phyloP scores from a whole-genome alignment of 2,113 vertebrate species.

The Noturus placidus region DNA sequence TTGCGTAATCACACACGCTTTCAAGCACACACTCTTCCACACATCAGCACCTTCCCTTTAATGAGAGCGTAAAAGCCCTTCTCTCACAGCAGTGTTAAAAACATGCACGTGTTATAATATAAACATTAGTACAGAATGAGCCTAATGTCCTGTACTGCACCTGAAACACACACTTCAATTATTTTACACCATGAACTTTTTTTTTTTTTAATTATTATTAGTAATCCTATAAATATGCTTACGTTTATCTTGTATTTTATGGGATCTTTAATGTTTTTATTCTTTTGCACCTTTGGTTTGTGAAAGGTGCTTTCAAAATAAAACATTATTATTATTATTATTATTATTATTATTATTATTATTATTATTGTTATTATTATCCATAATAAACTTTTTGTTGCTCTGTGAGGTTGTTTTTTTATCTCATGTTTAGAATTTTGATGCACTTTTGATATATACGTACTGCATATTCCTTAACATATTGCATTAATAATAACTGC shows the following conservation, averaged over 20 bases:
- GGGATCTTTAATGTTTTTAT: background rate
- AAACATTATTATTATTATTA: background rate
- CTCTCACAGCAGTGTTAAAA: too few species aligned
- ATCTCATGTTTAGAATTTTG: background rate
- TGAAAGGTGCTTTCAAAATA: background rate
- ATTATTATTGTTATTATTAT: background rate
- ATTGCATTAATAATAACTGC: background rate
- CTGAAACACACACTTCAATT: background rate
- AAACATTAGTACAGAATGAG: background rate
- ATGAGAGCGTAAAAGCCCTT: background rate
- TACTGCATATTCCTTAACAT: background rate
- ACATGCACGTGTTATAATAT: background rate
- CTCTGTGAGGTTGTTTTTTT: background rate
- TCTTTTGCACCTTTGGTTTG: background rate
- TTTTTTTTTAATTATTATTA: background rate
- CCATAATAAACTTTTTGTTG: background rate
- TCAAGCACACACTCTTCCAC: too few species aligned
- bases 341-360: background rate
- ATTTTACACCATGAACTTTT: background rate
- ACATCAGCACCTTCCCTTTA: background rate
- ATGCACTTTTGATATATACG: too few species aligned
- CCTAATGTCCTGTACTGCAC: background rate
- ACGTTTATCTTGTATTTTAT: background rate
- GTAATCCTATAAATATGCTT: background rate
- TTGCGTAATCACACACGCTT: conserved; percentile 44